Conservation (phyloP, 2,888 invertebrate species). For the Poecilobothrus nobilitatus region DNA sequence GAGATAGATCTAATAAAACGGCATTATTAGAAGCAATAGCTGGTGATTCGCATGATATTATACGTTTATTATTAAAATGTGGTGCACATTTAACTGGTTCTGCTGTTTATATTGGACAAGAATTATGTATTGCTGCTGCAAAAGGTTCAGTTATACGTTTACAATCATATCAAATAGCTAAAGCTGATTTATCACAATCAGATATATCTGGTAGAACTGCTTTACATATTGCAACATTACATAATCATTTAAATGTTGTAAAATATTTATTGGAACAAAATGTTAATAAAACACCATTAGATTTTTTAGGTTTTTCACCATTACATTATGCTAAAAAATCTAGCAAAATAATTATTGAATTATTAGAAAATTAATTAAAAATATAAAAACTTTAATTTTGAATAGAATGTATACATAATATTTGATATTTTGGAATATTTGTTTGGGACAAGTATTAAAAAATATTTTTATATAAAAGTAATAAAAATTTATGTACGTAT, state of each 20-base stretch:
- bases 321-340: constrained; percentile 46
- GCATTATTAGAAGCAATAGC: constrained; percentile 64
- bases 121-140: constrained; percentile 58
- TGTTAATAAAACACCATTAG: constrained; percentile 42
- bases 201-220: constrained; percentile 60
- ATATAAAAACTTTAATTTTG: too few species aligned
- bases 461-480: too few species aligned
- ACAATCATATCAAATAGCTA: constrained; percentile 55
- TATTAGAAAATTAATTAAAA: too few species aligned
- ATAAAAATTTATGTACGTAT: too few species aligned
- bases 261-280: constrained; percentile 48
- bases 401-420: too few species aligned
- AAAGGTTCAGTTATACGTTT: constrained; percentile 51
- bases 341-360: constrained; percentile 24
- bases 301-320: constrained; percentile 51
- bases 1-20: constrained; percentile 61
- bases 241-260: constrained; percentile 47
- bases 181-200: constrained; percentile 53
- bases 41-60: constrained; percentile 54
- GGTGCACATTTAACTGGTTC: constrained; percentile 64
- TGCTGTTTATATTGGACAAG: constrained; percentile 52
- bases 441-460: too few species aligned
- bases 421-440: too few species aligned
- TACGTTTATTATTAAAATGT: constrained; percentile 58
- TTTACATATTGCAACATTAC: constrained; percentile 59